Base-by-base conservation (phyloP, 2,888 invertebrate species). In the Neoscelio sp. region DNA sequence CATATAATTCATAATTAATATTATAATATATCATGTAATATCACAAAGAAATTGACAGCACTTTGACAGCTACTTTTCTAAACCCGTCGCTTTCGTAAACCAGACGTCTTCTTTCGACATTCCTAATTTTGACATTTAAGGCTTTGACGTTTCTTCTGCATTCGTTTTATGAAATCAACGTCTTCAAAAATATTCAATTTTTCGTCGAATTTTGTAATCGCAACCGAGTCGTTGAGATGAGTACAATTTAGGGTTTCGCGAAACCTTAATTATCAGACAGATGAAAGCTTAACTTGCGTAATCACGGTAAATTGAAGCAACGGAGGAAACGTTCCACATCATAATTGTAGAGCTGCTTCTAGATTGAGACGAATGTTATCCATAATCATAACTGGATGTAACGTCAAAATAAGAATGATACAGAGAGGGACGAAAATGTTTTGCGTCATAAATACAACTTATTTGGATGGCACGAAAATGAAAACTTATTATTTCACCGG, bases 381-480 rank as follows among this genome's bases (percentile, higher is more conserved):
- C 20, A 17, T 50, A 33, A 50, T 48, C 48, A 38, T 40, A 44
- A 46, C 46, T 50, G 46, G 33, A 46, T 58, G 17, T 50, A 50
- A 23, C 71, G 12, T 30, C 40, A 62, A 50, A 71, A 52, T 60
- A 52, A 50, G 71, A 71, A 71, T n/a, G n/a, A n/a, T n/a, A n/a
- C n/a, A 62, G 54, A 60, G 70, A 18, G 17, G 20, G 17, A 40
- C 26, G 60, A 60, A 67, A 58, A 60, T 40, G 42, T 15, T 58
- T 70, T 18, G 33, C 60, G 71, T 52, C 52, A 52, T 50, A 60
- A 60, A 48, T 46, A 50, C 42, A 42, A 52, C 33, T 50, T 42
- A 40, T 60, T 71, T 71, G 13, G 70, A 56, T 10, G 23, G 23
- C 62, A 44, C 18, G 62, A 13, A 30, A 68, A 68, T 68, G 56